phyloP scores from a whole-genome alignment of 2,888 invertebrate genomes.

The Euclidia mi region DNA sequence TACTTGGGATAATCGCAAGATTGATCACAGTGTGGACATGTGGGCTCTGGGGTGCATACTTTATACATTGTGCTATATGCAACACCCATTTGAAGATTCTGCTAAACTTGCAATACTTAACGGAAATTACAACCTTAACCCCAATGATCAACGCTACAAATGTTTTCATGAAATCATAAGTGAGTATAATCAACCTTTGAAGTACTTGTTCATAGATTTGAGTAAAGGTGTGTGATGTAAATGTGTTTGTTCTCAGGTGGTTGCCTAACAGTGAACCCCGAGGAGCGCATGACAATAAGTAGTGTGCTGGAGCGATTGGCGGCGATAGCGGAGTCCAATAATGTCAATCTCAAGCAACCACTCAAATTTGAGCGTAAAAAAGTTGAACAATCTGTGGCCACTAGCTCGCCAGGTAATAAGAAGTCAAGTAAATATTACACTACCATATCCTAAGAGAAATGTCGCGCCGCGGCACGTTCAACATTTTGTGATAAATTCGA shows the following conservation, averaged over 20 bases:
- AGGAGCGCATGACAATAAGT: conserved; percentile 94
- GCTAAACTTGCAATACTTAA: conserved; percentile 98
- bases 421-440: conserved; percentile 91
- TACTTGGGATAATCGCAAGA: conserved; percentile 98
- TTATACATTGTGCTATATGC: conserved; percentile 97
- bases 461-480: conserved; percentile 67
- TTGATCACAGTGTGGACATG: conserved; percentile 97
- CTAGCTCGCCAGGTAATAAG: conserved; percentile 91
- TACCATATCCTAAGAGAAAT: conserved; percentile 87
- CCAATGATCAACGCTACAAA: conserved; percentile 94
- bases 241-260: conserved; percentile 89
- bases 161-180: conserved; percentile 97
- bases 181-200: conserved; percentile 81
- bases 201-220: conserved; percentile 12
- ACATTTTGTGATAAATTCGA: conserved; percentile 65
- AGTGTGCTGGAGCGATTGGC: conserved; percentile 96
- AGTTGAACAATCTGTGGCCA: conserved; percentile 91
- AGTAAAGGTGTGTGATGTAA: conserved; percentile 26
- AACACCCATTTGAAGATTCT: conserved; percentile 99
- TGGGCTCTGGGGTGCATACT: conserved; percentile 99
- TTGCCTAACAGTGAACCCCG: conserved; percentile 95
- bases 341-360: conserved; percentile 95
- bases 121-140: conserved; percentile 97
- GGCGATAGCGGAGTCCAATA: conserved; percentile 96
- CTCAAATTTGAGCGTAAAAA: conserved; percentile 92